Evolutionary conservation across 2,888 invertebrate species (phyloP).

Genomic region (Conus canariensis): DNA sequence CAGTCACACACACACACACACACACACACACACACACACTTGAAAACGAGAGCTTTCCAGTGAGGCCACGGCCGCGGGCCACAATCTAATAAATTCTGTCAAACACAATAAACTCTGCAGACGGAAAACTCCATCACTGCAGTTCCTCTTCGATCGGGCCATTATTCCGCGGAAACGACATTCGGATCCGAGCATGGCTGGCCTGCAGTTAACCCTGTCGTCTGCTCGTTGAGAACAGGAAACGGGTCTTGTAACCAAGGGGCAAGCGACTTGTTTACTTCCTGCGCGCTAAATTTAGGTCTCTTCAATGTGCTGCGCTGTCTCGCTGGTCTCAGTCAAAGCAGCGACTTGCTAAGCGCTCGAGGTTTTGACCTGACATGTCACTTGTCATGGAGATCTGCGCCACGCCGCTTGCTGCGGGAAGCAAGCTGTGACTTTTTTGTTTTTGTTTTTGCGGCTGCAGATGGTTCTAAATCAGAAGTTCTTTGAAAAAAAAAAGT

Average conservation of each 20-base stretch:
- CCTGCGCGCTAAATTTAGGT: conserved; percentile 40
- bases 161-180: background rate
- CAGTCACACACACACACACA: no score
- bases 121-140: background rate
- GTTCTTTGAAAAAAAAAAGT: no score
- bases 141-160: background rate
- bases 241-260: conserved; percentile 28
- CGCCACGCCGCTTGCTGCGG: no score
- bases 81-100: no score
- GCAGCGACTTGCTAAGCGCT: background rate
- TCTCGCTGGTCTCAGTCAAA: no score
- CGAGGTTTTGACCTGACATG: background rate
- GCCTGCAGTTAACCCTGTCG: conserved; percentile 9
- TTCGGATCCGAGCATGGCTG: background rate
- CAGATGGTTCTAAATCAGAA: no score
- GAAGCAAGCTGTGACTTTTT: no score
- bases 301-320: background rate
- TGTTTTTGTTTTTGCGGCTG: no score
- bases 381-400: background rate
- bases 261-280: conserved; percentile 30
- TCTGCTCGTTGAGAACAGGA: conserved; percentile 6
- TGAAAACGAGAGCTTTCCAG: background rate
- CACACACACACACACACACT: no score
- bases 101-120: no score
- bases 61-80: background rate